Evolutionary conservation across 2,113 vertebrate genomes (phyloP), one percentile per base, ranked within the genome.

Genomic region (Aramus guarauna): DNA sequence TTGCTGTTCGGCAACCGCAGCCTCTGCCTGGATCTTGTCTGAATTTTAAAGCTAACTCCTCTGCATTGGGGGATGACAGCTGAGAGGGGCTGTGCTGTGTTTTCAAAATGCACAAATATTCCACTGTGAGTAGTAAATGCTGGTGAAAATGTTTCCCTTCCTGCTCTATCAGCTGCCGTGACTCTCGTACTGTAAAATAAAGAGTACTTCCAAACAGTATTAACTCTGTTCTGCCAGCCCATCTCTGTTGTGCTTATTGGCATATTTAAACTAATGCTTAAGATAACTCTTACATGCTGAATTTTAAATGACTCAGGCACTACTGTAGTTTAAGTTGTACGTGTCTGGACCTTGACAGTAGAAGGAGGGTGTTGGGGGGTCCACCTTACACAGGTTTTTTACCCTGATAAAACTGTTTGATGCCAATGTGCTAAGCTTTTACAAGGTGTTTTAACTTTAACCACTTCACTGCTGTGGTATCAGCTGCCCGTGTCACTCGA

Each of bases 1-100:
- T 39, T 2, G 1, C 15, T 5, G 2, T 56, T 78, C 43, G 53
- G 82, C 43, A 36, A 7, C n/a, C 2, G 1, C 52, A 37, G 39
- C 34, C 52, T 92, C 80, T 80, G 55, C 72, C 59, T 19, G 23
- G 63, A 77, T 50, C 80, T 60, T 36, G 36, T n/a, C 56, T 0
- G 3, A 63, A 67, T 82, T 93, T 68, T 21, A 62, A 73, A 85
- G 78, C 60, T 50, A 19, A 45, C 77, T 63, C 37, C 29, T 82
- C 69, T 82, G 93, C 2, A 0, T 9, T 43, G 21, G 36, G 55
- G 85, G 50, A 43, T 53, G 88, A 32, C 30, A 90, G 53, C 78
- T 85, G 47, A 85, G 41, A 62, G 60, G 32, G 52, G 47, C 47
- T 85, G 69, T 53, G 73, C 66, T 39, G 48, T 48, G 30, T 73